A percentile compares a stretch with the other conserved stretches of the same genome.
phyloP scores from a whole-genome alignment of 2,888 invertebrate species.

The Acleris literana region DNA sequence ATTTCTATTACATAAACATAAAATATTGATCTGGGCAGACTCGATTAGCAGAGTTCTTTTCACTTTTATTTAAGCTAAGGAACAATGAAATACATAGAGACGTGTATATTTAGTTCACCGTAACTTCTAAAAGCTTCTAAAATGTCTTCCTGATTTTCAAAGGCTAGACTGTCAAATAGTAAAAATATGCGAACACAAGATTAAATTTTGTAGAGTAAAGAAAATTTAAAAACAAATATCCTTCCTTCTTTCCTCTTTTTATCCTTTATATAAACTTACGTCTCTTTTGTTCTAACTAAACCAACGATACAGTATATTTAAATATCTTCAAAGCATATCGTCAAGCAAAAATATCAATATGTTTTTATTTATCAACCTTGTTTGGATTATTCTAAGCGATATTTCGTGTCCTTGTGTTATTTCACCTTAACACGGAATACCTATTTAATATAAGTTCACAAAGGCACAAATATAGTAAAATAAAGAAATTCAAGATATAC shows the following conservation, averaged over 20 bases:
- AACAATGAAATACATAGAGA: constrained; percentile 12
- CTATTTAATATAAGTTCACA: too few relatives aligned
- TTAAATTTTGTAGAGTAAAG: too few relatives aligned
- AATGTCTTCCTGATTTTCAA: too few relatives aligned
- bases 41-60: constrained; percentile 25
- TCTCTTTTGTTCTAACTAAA: not conserved
- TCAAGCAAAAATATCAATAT: not conserved
- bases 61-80: constrained; percentile 18
- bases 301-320: not conserved
- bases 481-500: too few relatives aligned
- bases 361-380: not conserved
- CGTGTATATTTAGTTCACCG: not conserved
- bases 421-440: too few relatives aligned
- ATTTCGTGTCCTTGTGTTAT: not conserved
- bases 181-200: too few relatives aligned
- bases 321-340: not conserved
- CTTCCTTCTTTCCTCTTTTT: too few relatives aligned
- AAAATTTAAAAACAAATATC: too few relatives aligned
- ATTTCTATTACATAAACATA: constrained; percentile 5
- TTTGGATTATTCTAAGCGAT: constrained; percentile 2
- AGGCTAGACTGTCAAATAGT: too few relatives aligned
- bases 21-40: constrained; percentile 20
- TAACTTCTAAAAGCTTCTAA: too few relatives aligned
- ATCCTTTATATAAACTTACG: too few relatives aligned
- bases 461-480: too few relatives aligned